Conservation (phyloP, 2,797 vertebrate genomes). For the Chloroceryle amazona region DNA sequence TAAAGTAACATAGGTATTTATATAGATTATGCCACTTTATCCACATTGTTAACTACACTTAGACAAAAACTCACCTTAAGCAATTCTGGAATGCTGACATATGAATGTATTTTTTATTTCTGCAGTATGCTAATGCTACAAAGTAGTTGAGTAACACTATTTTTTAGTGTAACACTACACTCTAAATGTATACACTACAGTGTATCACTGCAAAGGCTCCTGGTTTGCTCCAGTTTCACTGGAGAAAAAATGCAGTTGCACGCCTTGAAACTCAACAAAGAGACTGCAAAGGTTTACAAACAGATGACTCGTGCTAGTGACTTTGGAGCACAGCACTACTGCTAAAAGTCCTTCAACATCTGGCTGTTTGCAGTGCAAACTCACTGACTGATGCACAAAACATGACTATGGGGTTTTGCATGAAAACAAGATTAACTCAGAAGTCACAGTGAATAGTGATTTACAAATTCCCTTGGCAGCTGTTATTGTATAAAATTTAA, state of each 20-base stretch:
- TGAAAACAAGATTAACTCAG: slow-evolving; percentile 17
- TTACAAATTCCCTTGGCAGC: not conserved
- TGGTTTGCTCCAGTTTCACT: not conserved
- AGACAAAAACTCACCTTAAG: not conserved
- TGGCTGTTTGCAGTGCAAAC: not conserved
- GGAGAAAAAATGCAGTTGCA: not conserved
- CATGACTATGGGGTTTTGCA: not conserved
- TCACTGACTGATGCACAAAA: slow-evolving; percentile 6
- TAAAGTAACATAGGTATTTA: not conserved
- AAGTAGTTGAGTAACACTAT: not conserved
- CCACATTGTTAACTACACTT: not conserved
- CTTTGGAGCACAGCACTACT: not conserved
- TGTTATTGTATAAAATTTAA: not conserved
- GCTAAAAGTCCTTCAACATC: not conserved
- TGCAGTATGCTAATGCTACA: not conserved
- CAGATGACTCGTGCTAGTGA: not conserved
- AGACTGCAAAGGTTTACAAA: not conserved
- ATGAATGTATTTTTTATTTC: not conserved
- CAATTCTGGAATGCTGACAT: not conserved
- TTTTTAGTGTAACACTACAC: not conserved
- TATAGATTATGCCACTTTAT: not conserved
- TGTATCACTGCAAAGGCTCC: not conserved
- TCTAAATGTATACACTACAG: not conserved
- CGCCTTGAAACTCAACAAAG: not conserved
- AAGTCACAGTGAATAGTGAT: not conserved